These are phyloP conservation scores for Eilema depressum DNA, from an alignment of 2,888 invertebrate species.

Conservation along the genomic window DNA sequence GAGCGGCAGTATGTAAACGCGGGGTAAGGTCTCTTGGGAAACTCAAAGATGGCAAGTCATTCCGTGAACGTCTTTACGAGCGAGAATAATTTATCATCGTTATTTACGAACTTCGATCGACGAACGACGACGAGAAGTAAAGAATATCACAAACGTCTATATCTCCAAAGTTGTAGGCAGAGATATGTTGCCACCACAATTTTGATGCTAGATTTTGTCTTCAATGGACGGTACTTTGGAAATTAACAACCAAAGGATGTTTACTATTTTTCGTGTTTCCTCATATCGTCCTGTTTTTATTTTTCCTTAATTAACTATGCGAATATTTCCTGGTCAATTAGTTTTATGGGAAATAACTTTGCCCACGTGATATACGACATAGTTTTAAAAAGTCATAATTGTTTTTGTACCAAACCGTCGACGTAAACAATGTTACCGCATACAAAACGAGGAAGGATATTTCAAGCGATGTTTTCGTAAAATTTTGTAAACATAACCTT, in stretches of 20 bases:
- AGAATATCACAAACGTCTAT: neutral
- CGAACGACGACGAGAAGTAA: neutral
- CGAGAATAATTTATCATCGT: neutral
- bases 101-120: neutral
- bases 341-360: neutral
- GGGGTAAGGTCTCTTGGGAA: neutral
- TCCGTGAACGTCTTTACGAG: constrained; percentile 1
- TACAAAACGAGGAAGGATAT: neutral
- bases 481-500: constrained; percentile 5
- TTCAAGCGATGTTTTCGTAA: constrained; percentile 3
- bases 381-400: neutral
- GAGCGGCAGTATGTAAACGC: no score
- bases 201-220: no score
- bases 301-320: neutral
- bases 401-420: neutral
- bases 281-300: no score
- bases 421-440: neutral
- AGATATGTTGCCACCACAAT: neutral
- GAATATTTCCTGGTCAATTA: neutral
- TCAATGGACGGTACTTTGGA: no score
- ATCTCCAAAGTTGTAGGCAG: neutral
- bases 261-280: no score
- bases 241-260: no score
- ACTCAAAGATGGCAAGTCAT: neutral
- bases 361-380: neutral